Conservation (phyloP, 2,113 vertebrate genomes). For the Mesoclemmys tuberculata region DNA sequence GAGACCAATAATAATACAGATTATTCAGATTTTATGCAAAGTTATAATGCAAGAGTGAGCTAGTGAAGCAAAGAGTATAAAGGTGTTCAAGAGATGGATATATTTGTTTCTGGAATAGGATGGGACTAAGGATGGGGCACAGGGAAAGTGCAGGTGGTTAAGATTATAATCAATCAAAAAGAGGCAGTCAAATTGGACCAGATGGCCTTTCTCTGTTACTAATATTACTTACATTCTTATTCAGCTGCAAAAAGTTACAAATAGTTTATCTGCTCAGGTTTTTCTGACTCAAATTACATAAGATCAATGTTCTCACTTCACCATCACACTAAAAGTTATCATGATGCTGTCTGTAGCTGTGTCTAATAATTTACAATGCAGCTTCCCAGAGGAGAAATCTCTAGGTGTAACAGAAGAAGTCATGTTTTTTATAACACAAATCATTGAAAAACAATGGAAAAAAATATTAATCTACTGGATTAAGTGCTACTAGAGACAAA, state of each 20-base stretch:
- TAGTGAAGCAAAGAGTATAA: slow-evolving; percentile 18
- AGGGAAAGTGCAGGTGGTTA: slow-evolving; percentile 68
- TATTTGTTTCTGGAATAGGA: slow-evolving; percentile 60
- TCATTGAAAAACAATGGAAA: not conserved
- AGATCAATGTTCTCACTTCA: slow-evolving; percentile 72
- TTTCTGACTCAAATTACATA: slow-evolving; percentile 72
- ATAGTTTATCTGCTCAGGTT: slow-evolving; percentile 69
- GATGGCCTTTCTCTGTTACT: slow-evolving; percentile 63
- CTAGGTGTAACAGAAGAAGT: slow-evolving; percentile 26
- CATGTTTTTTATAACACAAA: slow-evolving; percentile 32
- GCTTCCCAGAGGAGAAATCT: slow-evolving; percentile 30
- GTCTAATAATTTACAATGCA: slow-evolving; percentile 66
- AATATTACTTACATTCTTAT: slow-evolving; percentile 66
- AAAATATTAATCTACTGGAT: slow-evolving; percentile 5
- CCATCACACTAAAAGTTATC: slow-evolving; percentile 69
- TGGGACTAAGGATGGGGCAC: slow-evolving; percentile 26
- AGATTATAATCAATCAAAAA: slow-evolving; percentile 66
- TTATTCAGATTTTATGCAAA: slow-evolving; percentile 43
- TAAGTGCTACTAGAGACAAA: slow-evolving; percentile 29
- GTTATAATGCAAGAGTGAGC: slow-evolving; percentile 56
- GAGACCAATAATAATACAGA: slow-evolving; percentile 2
- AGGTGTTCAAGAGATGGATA: slow-evolving; percentile 58
- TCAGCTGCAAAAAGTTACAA: slow-evolving; percentile 72
- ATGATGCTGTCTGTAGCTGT: slow-evolving; percentile 59
- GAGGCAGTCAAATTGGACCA: slow-evolving; percentile 51